These are phyloP conservation scores for Myanophis thanlyinensis DNA, from an alignment of 2,113 vertebrate genomes.

Conservation along the genomic window DNA sequence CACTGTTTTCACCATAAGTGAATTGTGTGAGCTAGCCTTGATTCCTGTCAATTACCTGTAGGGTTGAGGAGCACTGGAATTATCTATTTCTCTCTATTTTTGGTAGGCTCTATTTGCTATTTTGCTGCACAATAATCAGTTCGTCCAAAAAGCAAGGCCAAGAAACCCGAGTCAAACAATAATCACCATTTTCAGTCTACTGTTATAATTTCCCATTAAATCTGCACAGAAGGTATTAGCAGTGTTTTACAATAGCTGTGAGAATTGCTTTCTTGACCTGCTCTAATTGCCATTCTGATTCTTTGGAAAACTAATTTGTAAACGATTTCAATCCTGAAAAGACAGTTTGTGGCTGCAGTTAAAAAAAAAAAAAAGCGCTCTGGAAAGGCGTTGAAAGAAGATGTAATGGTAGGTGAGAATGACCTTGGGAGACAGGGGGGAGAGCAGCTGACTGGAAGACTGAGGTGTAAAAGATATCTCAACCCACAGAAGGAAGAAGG, in stretches of 20 bases:
- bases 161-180: conserved; percentile 53
- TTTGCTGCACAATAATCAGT: conserved; percentile 38
- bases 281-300: conserved; percentile 61
- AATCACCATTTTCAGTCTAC: conserved; percentile 54
- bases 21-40: neutral
- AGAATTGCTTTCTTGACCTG: conserved; percentile 63
- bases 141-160: conserved; percentile 29
- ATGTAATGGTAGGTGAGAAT: neutral
- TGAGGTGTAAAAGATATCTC: neutral
- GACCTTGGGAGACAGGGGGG: neutral
- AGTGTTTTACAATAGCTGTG: conserved; percentile 74
- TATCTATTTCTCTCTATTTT: neutral
- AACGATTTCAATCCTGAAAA: conserved; percentile 48
- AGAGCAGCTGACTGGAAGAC: neutral
- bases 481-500: neutral
- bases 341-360: conserved; percentile 23
- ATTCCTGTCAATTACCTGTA: neutral
- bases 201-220: conserved; percentile 55
- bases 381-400: conserved; percentile 15
- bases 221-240: conserved; percentile 73
- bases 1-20: neutral
- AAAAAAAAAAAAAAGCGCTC: conserved; percentile 26
- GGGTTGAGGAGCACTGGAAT: neutral
- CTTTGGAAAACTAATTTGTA: conserved; percentile 66
- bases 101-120: neutral